Evolutionary conservation across 2,113 vertebrate genomes (phyloP), one percentile per base, ranked within the genome.

Genomic region (Podilymbus podiceps): DNA sequence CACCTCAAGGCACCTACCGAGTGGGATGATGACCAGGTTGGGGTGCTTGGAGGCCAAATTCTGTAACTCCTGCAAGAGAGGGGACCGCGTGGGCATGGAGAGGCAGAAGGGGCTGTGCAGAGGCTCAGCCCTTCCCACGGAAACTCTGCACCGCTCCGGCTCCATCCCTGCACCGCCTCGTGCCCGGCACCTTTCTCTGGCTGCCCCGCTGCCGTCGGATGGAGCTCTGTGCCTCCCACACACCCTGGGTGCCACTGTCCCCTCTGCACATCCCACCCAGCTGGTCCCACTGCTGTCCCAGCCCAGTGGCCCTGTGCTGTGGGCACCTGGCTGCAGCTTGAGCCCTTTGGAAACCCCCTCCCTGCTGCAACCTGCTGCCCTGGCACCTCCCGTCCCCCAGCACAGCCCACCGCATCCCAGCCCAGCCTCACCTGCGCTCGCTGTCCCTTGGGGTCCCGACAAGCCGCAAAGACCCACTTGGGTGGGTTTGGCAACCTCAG

Each of bases 381-480:
- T 7, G 38, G 12, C 81, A 35, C 46, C 0, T 40, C 30, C 42
- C 2, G 5, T 19, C 12, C 27, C 20, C 21, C 52, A 11, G 58
- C 44, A 18, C 35, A 21, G 11, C 14, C 69, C 50, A 3, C 31
- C 8, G 50, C 2, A 1, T 21, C 87, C 79, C 50, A 42, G n/a
- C 72, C 35, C 74, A 24, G 21, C 12, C 68, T 90, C 85, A 97
- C 97, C 98, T 97, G 85, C 0, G 80, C 96, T 52, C 46, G 21
- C 27, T 90, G 58, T 19, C 95, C 96, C 35, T 62, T 63, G 31
- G 96, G 96, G 55, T 97, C 92, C 59, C 96, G 91, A 40, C 97
- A 97, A 8, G 6, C 12, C 2, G 89, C 97, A 71, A 98, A 98
- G 8, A 98, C 86, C 94, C 88, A 89, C 21, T 55, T 1, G 2